Evolutionary conservation across 92 coral and sea anemone species (phyloP).

Genomic region (Parazoanthus atlanticus): DNA sequence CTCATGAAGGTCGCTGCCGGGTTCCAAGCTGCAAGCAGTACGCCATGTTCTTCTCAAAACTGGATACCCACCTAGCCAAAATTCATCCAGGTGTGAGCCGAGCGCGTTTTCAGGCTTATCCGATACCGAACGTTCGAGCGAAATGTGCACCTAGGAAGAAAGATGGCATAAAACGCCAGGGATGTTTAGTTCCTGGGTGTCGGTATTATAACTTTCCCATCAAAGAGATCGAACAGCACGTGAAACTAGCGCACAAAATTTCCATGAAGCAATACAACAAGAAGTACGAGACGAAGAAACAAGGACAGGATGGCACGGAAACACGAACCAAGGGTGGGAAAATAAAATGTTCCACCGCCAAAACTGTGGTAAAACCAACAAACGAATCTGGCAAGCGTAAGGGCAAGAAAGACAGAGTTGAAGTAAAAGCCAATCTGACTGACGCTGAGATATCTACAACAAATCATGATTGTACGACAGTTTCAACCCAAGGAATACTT

Average conservation of each 20-base stretch:
- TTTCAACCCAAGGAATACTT: neutral
- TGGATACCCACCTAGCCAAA: neutral
- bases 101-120: neutral
- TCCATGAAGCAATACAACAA: constrained; percentile 15
- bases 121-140: constrained; percentile 13
- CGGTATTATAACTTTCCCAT: constrained; percentile 8
- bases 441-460: neutral
- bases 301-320: neutral
- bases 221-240: constrained; percentile 1
- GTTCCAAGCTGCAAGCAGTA: constrained; percentile 23
- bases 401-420: neutral
- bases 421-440: neutral
- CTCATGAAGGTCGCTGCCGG: constrained; percentile 6
- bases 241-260: constrained; percentile 3
- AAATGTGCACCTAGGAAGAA: constrained; percentile 17
- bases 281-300: constrained; percentile 1
- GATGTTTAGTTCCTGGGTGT: constrained; percentile 18
- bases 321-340: neutral
- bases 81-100: neutral
- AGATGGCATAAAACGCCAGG: neutral
- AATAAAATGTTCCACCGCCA: neutral
- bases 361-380: neutral
- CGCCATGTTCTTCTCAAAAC: constrained; percentile 8
- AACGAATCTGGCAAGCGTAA: neutral
- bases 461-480: neutral